Base-by-base conservation (phyloP, 2,888 invertebrate genomes). In the Scaptodrosophila latifasciaeformis region DNA sequence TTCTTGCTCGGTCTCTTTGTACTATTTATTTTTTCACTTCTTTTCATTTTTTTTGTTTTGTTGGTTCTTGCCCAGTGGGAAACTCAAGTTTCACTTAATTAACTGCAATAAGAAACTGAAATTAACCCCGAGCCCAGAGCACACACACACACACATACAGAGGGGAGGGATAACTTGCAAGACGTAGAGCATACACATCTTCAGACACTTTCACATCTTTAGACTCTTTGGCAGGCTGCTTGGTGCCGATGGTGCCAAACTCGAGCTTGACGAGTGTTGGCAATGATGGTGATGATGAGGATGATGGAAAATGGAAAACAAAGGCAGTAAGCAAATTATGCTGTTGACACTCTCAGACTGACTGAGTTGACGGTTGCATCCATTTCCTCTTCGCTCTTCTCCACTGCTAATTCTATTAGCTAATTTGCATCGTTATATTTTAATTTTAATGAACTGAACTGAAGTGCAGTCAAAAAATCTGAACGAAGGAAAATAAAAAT, bases 101-200 rank as follows among this genome's bases (percentile, higher is more conserved):
- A 76, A 70, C 56, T 77, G 78, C 80, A 80, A 77, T 74, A 70
- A 77, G 70, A 77, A 68, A 68, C 78, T 72, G 62, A 61, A 78
- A 79, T 70, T 47, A 70, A 70, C 63, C 74, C 65, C 58, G 50
- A 49, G 44, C 54, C 30, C 43, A 39, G 39, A 21, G 10, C 27
- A 27, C 27, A 6, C n/a, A 24, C 43, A 39, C 17, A 18, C 17
- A 13, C 6, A 3, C 13, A 15, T 35, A 27, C 27, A 19, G 15
- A 47, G 29, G 34, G n/a, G n/a, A n/a, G n/a, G n/a, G n/a, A n/a
- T n/a, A n/a, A n/a, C n/a, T n/a, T n/a, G n/a, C n/a, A n/a, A n/a
- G n/a, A n/a, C n/a, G n/a, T n/a, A n/a, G n/a, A n/a, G n/a, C n/a
- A n/a, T n/a, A n/a, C n/a, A n/a, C n/a, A n/a, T n/a, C n/a, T n/a